Evolutionary conservation across 2,797 vertebrate species (phyloP).

Genomic region (Myripristis jacobus): DNA sequence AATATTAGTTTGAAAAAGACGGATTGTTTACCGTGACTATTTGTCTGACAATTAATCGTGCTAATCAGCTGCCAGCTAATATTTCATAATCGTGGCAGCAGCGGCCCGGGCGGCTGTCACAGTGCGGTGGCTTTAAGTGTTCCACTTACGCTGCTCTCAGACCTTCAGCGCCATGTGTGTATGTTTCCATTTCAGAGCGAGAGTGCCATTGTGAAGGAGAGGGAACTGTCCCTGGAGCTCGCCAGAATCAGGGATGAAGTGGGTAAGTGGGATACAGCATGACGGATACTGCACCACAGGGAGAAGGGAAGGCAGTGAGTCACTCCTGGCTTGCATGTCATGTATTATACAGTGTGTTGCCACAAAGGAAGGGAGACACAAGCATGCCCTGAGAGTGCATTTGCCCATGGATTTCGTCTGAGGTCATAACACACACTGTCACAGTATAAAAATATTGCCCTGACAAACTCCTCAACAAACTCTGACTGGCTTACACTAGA

Average conservation of each 20-base stretch:
- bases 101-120: too few species aligned
- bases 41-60: too few species aligned
- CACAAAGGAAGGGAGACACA: neutral
- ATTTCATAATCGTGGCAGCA: too few species aligned
- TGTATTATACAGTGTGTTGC: conserved; percentile 21
- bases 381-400: conserved; percentile 6
- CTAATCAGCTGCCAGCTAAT: too few species aligned
- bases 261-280: conserved; percentile 86
- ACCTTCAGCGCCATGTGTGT: conserved; percentile 21
- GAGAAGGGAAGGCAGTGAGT: conserved; percentile 31
- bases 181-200: conserved; percentile 87
- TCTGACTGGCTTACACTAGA: neutral
- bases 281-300: conserved; percentile 25
- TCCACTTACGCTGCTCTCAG: neutral
- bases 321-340: conserved; percentile 20
- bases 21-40: too few species aligned
- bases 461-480: neutral
- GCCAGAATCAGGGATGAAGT: conserved; percentile 97
- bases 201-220: conserved; percentile 90
- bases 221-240: conserved; percentile 92
- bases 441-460: neutral
- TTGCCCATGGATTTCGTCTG: conserved; percentile 2
- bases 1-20: too few species aligned
- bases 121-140: neutral
- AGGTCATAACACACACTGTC: neutral